Conservation (phyloP, 2,888 invertebrate species). For the Amphipyra tragopoginis region DNA sequence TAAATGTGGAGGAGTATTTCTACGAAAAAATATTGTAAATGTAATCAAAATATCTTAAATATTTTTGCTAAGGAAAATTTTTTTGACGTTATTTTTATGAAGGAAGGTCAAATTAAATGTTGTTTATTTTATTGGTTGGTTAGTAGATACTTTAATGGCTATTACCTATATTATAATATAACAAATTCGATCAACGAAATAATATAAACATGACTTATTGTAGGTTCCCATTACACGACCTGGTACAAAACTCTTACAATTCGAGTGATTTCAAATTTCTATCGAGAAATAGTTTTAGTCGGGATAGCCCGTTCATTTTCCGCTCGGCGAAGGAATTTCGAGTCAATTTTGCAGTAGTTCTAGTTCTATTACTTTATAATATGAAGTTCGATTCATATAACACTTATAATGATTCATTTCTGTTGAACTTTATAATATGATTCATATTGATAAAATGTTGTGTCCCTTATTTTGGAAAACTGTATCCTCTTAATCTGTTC, state of each 20-base stretch:
- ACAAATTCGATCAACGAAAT: background rate
- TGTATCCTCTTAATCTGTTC: too few species aligned
- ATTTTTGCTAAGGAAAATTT: background rate
- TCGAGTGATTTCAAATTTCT: constrained; percentile 41
- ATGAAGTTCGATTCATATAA: constrained; percentile 38
- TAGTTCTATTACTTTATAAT: constrained; percentile 48
- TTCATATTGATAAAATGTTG: too few species aligned
- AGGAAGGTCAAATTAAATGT: too few species aligned
- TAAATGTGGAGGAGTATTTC: too few species aligned
- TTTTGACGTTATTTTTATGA: too few species aligned
- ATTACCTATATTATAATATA: too few species aligned
- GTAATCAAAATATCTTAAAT: background rate
- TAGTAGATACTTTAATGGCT: too few species aligned
- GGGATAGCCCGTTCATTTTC: constrained; percentile 59
- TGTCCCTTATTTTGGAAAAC: too few species aligned
- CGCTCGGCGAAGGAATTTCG: constrained; percentile 55
- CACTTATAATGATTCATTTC: constrained; percentile 31
- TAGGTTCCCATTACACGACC: constrained; percentile 4
- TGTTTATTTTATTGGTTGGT: too few species aligned
- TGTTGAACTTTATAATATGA: constrained; percentile 1
- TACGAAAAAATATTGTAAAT: background rate
- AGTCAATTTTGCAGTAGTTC: constrained; percentile 54
- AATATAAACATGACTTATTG: constrained; percentile 5
- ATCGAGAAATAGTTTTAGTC: constrained; percentile 51
- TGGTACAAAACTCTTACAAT: constrained; percentile 21